These are phyloP conservation scores for Euplexia lucipara DNA, from an alignment of 2,888 invertebrate genomes.

Conservation along the genomic window DNA sequence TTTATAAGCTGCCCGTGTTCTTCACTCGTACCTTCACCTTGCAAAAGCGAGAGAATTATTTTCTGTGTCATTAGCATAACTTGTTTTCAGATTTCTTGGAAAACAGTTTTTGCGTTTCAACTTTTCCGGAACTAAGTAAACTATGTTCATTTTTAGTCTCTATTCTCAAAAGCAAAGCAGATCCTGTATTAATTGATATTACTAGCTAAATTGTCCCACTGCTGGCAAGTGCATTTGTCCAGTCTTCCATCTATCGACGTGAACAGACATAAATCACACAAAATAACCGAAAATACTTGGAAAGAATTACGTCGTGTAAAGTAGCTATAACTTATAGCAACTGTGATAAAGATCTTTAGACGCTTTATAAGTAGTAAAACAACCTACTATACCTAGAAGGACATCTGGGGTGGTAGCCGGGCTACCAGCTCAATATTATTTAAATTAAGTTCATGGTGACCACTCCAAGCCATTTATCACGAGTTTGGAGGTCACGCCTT, in stretches of 20 bases:
- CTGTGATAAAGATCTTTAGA: slow-evolving; percentile 35
- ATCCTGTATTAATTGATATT: too few relatives aligned
- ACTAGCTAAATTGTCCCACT: too few relatives aligned
- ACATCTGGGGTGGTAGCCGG: slow-evolving; percentile 25
- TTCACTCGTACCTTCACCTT: slow-evolving; percentile 48
- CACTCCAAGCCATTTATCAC: slow-evolving; percentile 31
- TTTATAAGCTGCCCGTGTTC: slow-evolving; percentile 34
- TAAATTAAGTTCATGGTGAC: slow-evolving; percentile 49
- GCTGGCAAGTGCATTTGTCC: too few relatives aligned
- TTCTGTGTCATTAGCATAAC: slow-evolving; percentile 20
- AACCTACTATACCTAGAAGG: slow-evolving; percentile 40
- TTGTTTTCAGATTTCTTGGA: slow-evolving; percentile 2
- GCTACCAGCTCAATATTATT: slow-evolving; percentile 29
- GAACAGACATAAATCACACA: not conserved
- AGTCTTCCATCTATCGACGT: too few relatives aligned
- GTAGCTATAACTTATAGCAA: not conserved
- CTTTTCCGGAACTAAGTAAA: not conserved
- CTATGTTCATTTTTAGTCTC: not conserved
- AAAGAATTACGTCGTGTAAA: too few relatives aligned
- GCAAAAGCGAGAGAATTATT: slow-evolving; percentile 25
- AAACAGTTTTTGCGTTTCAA: not conserved
- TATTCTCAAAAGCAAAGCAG: not conserved
- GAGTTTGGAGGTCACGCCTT: slow-evolving; percentile 24
- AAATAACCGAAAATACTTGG: too few relatives aligned
- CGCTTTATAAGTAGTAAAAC: slow-evolving; percentile 6